Percentiles rank a stretch among this genome's conserved stretches.
phyloP scores from a whole-genome alignment of 1,140 invertebrate genomes.

The Amyelois transitella region DNA sequence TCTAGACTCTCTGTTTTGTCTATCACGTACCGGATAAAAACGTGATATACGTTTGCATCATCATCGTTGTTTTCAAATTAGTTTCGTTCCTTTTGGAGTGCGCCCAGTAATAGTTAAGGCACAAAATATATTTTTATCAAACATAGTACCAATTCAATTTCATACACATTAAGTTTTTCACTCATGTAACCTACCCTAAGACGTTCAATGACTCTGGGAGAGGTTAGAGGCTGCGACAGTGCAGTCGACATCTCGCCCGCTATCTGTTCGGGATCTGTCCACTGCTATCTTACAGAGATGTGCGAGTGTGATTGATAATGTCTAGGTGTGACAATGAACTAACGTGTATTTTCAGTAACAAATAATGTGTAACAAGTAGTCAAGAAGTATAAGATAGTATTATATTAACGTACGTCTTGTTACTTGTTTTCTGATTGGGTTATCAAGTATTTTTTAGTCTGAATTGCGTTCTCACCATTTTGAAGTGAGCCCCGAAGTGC shows the following conservation, averaged over 20 bases:
- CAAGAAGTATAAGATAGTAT: neutral
- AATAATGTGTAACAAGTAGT: neutral
- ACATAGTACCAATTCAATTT: slow-evolving; percentile 21
- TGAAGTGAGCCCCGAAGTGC: neutral
- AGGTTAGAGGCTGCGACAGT: slow-evolving; percentile 36
- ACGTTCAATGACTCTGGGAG: slow-evolving; percentile 46
- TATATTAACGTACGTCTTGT: neutral
- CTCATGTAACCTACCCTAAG: slow-evolving; percentile 34
- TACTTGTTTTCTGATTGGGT: too few relatives aligned
- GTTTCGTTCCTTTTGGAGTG: too few relatives aligned
- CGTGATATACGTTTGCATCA: too few relatives aligned
- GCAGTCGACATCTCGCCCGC: slow-evolving; percentile 54
- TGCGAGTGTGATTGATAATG: slow-evolving; percentile 3
- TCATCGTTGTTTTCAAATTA: too few relatives aligned
- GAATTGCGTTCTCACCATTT: neutral
- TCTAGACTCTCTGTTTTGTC: too few relatives aligned
- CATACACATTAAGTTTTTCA: slow-evolving; percentile 28
- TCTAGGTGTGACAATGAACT: slow-evolving; percentile 13
- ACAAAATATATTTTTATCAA: too few relatives aligned
- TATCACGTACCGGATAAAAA: too few relatives aligned
- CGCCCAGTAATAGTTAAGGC: too few relatives aligned
- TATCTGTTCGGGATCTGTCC: slow-evolving; percentile 50
- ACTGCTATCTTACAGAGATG: slow-evolving; percentile 23
- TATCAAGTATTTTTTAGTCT: too few relatives aligned
- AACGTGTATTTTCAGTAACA: neutral